phyloP scores from a whole-genome alignment of 30 jellyfish, hydroid and myxozoan genomes.

The Chrysaora quinquecirrha region DNA sequence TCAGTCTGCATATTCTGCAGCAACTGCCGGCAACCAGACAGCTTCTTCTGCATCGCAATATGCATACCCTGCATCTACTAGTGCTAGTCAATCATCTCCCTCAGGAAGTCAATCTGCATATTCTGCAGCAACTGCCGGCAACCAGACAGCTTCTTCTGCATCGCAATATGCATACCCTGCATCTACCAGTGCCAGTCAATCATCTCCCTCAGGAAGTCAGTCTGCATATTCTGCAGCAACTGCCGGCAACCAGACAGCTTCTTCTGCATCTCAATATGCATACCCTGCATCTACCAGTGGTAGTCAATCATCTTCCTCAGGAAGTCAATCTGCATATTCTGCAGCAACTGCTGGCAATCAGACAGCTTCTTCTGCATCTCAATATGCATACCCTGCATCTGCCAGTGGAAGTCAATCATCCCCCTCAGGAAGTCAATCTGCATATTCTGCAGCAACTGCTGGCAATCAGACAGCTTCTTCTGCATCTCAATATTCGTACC shows the following conservation, averaged over 20 bases:
- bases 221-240: background rate
- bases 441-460: background rate
- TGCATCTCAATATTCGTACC: background rate
- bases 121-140: background rate
- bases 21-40: background rate
- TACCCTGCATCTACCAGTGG: background rate
- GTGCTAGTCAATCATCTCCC: background rate
- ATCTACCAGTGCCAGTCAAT: background rate
- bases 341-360: background rate
- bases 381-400: background rate
- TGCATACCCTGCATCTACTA: background rate
- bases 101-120: background rate
- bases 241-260: constrained; percentile 5
- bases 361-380: background rate
- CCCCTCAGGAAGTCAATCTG: background rate
- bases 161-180: background rate
- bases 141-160: background rate
- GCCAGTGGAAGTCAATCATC: background rate
- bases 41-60: too few species aligned
- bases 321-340: too few species aligned
- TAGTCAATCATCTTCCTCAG: background rate
- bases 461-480: background rate
- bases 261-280: background rate
- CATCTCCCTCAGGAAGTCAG: background rate
- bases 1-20: background rate